These are phyloP conservation scores for Acromyrmex heyeri DNA, from an alignment of 1,140 invertebrate genomes.

Conservation along the genomic window DNA sequence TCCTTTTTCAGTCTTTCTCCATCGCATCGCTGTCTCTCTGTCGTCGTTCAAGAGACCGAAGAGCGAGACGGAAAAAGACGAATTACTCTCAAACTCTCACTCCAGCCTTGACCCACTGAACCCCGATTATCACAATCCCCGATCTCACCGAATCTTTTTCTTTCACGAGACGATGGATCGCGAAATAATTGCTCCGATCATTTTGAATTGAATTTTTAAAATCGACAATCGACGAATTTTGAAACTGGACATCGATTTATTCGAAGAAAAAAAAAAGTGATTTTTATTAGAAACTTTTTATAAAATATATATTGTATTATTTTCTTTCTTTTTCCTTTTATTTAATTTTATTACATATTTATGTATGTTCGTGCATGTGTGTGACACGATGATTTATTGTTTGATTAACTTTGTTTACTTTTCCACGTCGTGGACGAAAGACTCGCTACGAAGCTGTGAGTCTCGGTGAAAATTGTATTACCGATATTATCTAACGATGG, in stretches of 20 bases:
- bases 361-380: neutral
- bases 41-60: constrained; percentile 15
- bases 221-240: neutral
- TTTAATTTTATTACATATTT: neutral
- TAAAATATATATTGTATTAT: neutral
- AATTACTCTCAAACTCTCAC: constrained; percentile 75
- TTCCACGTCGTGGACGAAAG: constrained; percentile 10
- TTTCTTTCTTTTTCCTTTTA: neutral
- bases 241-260: neutral
- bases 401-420: neutral
- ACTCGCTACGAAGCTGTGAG: constrained; percentile 21
- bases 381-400: neutral
- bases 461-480: constrained; percentile 79
- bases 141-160: constrained; percentile 59
- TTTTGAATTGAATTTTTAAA: neutral
- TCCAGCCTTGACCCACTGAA: constrained; percentile 78
- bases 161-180: constrained; percentile 27
- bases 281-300: neutral
- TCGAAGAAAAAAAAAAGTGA: neutral
- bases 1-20: constrained; percentile 57
- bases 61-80: constrained; percentile 45
- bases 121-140: constrained; percentile 54
- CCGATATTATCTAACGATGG: constrained; percentile 82
- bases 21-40: constrained; percentile 49
- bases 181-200: neutral